These are phyloP conservation scores for Chymomyza procnemis DNA, from an alignment of 2,888 invertebrate genomes.

Conservation along the genomic window DNA sequence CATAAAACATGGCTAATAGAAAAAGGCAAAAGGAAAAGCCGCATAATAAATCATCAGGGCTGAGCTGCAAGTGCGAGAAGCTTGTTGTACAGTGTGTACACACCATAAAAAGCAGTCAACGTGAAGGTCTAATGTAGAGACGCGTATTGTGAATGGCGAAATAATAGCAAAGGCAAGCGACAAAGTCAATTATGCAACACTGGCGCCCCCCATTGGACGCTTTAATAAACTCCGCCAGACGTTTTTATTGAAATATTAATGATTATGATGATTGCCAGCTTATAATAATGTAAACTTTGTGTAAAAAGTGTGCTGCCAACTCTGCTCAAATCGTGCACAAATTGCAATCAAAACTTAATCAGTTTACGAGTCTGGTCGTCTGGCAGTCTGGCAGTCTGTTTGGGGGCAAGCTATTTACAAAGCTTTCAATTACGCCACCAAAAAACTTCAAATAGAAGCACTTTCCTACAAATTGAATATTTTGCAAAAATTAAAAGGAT, in stretches of 20 bases:
- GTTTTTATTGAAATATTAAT: conserved; percentile 66
- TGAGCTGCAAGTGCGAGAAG: background rate
- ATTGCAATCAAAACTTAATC: conserved; percentile 71
- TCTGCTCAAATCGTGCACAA: conserved; percentile 63
- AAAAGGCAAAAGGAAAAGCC: conserved; percentile 43
- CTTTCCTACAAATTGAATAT: conserved; percentile 44
- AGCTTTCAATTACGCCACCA: conserved; percentile 56
- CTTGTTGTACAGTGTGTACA: background rate
- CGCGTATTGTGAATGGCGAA: conserved; percentile 49
- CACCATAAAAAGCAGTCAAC: conserved; percentile 33
- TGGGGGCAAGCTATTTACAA: conserved; percentile 38
- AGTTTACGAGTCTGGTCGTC: conserved; percentile 62
- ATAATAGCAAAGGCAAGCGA: conserved; percentile 58
- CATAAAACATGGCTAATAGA: conserved; percentile 61
- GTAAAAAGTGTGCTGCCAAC: conserved; percentile 8
- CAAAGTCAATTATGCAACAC: conserved; percentile 72
- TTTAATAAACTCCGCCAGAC: conserved; percentile 41
- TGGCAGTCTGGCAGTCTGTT: background rate
- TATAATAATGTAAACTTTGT: background rate
- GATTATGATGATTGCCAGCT: conserved; percentile 26
- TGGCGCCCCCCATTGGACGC: conserved; percentile 21
- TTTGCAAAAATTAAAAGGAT: conserved; percentile 67
- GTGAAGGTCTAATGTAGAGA: conserved; percentile 19
- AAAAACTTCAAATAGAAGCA: background rate
- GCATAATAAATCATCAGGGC: conserved; percentile 66